These are phyloP conservation scores for Psittacula derbiana DNA, from an alignment of 2,797 vertebrate genomes.

Conservation along the genomic window DNA sequence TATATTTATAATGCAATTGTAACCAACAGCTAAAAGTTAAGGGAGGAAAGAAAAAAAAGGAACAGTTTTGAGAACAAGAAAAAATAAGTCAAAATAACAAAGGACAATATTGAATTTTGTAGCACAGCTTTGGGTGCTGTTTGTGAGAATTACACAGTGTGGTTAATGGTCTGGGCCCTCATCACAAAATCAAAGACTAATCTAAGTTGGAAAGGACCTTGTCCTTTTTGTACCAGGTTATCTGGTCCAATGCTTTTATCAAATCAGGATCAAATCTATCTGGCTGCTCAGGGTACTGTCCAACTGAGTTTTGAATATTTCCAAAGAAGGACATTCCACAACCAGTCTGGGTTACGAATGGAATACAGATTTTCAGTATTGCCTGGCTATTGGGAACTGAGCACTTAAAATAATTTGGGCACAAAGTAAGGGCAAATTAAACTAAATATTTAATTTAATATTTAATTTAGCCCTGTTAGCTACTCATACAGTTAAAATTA, in stretches of 20 bases:
- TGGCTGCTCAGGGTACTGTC: neutral
- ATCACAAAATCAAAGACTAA: neutral
- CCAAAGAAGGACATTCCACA: neutral
- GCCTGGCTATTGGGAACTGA: neutral
- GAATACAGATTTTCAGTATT: neutral
- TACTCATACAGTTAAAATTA: neutral
- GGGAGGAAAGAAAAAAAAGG: neutral
- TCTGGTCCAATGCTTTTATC: neutral
- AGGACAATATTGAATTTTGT: neutral
- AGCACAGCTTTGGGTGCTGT: neutral
- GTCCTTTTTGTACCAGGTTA: neutral
- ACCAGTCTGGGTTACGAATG: neutral
- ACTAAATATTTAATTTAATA: neutral
- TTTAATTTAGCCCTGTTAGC: neutral
- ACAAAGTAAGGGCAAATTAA: neutral
- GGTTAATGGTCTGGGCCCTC: neutral
- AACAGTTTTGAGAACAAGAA: neutral
- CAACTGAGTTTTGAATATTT: neutral
- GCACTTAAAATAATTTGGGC: neutral
- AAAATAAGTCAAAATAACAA: neutral
- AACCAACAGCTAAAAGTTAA: slow-evolving; percentile 88
- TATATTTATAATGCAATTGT: slow-evolving; percentile 96
- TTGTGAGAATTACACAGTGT: neutral
- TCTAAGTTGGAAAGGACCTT: neutral
- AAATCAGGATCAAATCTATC: neutral